phyloP scores from a whole-genome alignment of 2,797 vertebrate species.

The Manis pentadactyla region DNA sequence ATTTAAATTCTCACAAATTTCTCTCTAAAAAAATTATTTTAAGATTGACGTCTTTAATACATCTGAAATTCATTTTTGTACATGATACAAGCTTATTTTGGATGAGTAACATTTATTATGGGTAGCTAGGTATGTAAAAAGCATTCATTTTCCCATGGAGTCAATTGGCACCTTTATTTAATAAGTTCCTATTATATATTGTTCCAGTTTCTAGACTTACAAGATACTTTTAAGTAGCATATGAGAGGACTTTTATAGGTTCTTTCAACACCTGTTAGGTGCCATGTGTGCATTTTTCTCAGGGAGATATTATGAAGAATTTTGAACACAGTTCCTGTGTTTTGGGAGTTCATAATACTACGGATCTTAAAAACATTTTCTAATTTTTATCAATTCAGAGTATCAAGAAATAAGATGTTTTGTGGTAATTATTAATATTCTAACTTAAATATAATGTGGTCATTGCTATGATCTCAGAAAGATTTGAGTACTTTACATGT shows the following conservation, averaged over 20 bases:
- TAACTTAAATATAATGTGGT: neutral
- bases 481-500: neutral
- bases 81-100: neutral
- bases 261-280: neutral
- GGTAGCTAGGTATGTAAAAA: neutral
- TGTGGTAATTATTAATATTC: neutral
- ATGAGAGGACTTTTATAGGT: neutral
- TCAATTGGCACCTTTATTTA: neutral
- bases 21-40: neutral
- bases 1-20: constrained; percentile 3
- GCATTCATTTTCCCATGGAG: neutral
- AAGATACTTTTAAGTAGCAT: neutral
- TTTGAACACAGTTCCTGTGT: neutral
- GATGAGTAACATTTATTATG: neutral
- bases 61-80: constrained; percentile 9
- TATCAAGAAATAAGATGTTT: neutral
- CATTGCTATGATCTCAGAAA: constrained; percentile 20
- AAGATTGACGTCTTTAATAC: neutral
- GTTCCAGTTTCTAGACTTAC: neutral
- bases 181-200: constrained; percentile 4
- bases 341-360: neutral
- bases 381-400: neutral
- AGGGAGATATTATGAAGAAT: neutral
- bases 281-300: neutral
- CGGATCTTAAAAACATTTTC: neutral